Conservation (phyloP, 2,113 vertebrate genomes). For the Oncorhynchus masou region DNA sequence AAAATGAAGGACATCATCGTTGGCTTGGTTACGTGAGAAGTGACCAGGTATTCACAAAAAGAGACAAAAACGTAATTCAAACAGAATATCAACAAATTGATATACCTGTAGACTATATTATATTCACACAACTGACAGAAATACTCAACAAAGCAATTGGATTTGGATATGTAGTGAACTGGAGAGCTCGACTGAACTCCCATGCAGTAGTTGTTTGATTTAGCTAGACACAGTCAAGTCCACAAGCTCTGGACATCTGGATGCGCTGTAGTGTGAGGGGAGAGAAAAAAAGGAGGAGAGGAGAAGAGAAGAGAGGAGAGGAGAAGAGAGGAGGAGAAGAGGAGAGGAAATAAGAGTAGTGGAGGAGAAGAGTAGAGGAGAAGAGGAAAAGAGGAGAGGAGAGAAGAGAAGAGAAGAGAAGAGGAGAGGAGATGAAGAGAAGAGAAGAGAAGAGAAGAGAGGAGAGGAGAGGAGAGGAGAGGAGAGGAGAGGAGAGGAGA, state of each 20-base stretch:
- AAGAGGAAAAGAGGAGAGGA: neutral
- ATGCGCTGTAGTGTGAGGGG: neutral
- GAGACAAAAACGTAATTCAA: too few species aligned
- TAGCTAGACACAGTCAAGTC: neutral
- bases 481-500: neutral
- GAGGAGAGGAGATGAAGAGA: neutral
- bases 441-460: conserved; percentile 4
- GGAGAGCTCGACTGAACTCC: neutral
- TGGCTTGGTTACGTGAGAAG: too few species aligned
- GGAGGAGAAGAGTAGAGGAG: conserved; percentile 4
- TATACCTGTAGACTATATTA: too few species aligned
- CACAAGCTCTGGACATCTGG: neutral
- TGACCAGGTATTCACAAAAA: too few species aligned
- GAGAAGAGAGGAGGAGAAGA: neutral
- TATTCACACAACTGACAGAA: too few species aligned
- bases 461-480: conserved; percentile 7
- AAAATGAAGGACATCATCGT: too few species aligned
- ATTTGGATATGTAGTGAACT: neutral
- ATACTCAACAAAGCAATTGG: neutral
- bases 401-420: neutral
- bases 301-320: too few species aligned
- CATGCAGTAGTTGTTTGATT: neutral
- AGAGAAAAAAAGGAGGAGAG: neutral
- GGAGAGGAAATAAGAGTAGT: too few species aligned
- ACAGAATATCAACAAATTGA: too few species aligned